Evolutionary conservation across 2,113 vertebrate genomes (phyloP).

Genomic region (Grantiella picta): DNA sequence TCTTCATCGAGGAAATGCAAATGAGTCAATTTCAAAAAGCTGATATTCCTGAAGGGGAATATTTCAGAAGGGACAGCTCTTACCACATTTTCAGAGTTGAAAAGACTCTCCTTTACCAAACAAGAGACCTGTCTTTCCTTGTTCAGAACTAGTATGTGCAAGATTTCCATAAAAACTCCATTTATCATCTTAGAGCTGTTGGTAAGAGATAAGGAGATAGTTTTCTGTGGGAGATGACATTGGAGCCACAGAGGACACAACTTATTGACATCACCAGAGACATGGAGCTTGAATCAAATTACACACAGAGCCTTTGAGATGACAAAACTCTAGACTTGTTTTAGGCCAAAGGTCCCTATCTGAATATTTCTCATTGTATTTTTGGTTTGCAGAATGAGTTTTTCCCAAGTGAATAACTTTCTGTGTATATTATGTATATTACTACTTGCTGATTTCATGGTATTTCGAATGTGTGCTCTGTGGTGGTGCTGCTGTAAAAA

Average conservation of each 20-base stretch:
- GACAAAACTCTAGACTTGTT: background rate
- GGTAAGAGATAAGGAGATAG: background rate
- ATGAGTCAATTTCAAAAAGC: background rate
- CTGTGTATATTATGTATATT: background rate
- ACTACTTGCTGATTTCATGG: background rate
- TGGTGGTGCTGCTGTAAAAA: background rate
- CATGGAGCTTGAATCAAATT: background rate
- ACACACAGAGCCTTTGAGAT: background rate
- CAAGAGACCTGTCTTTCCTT: background rate
- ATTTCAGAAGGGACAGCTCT: background rate
- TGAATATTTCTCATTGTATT: background rate
- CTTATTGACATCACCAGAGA: background rate
- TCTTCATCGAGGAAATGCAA: background rate
- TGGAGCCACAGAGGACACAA: background rate
- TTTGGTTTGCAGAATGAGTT: background rate
- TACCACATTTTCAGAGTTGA: background rate
- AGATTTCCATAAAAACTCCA: background rate
- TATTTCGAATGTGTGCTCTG: background rate
- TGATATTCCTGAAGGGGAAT: background rate
- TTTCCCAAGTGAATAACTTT: background rate
- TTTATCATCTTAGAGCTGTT: background rate
- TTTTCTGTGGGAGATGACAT: background rate
- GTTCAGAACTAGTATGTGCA: background rate
- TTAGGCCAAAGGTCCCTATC: background rate
- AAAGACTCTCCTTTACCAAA: background rate